phyloP scores from a whole-genome alignment of 2,113 vertebrate species.

The Osmerus mordax region DNA sequence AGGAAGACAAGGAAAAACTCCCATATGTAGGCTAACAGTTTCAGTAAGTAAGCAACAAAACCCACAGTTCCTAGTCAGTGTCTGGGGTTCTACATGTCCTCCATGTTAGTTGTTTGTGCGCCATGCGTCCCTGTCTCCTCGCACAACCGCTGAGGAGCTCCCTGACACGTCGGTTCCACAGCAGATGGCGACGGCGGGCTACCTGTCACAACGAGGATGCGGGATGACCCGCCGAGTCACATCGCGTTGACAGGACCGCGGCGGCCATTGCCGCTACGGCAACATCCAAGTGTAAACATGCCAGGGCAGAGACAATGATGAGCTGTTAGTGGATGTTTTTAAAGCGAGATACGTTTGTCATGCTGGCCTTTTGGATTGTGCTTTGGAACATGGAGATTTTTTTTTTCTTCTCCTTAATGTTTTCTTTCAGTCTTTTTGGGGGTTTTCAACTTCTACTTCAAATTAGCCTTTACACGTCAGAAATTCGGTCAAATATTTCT shows the following conservation, averaged over 20 bases:
- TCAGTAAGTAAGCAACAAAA: too few species aligned
- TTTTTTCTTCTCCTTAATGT: too few species aligned
- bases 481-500: background rate
- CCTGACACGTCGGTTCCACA: slow-evolving; percentile 4
- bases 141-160: slow-evolving; percentile 2
- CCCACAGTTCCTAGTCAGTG: too few species aligned
- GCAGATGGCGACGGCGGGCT: slow-evolving; percentile 32
- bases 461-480: background rate
- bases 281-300: slow-evolving; percentile 38
- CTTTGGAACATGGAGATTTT: too few species aligned
- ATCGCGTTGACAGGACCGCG: slow-evolving; percentile 22
- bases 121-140: background rate
- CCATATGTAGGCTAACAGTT: too few species aligned
- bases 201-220: slow-evolving; percentile 29
- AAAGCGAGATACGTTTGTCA: too few species aligned
- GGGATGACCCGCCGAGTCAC: slow-evolving; percentile 22
- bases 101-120: too few species aligned
- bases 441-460: background rate
- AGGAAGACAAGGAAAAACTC: too few species aligned
- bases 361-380: too few species aligned
- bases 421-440: too few species aligned
- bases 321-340: too few species aligned
- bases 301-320: slow-evolving; percentile 9
- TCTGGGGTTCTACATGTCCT: too few species aligned
- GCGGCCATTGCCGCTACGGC: slow-evolving; percentile 15